Evolutionary conservation across 2,888 invertebrate genomes (phyloP).

Genomic region (Gastracanthus pulcherrimus): DNA sequence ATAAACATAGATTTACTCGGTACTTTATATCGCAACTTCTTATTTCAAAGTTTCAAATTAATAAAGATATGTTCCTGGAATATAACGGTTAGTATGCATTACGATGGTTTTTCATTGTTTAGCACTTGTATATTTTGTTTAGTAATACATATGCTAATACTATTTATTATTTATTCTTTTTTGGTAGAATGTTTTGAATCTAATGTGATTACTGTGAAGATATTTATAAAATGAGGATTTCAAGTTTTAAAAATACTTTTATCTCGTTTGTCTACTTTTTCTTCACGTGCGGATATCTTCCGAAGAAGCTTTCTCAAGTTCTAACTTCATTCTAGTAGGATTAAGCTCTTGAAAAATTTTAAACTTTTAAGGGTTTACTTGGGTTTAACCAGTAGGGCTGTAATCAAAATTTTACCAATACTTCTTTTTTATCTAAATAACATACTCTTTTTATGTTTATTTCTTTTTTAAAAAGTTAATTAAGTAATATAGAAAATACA

Average conservation of each 20-base stretch:
- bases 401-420: not conserved
- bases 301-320: not conserved
- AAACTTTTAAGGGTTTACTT: not conserved
- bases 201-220: not conserved
- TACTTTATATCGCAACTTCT: too few species aligned
- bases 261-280: not conserved
- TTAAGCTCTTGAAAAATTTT: constrained; percentile 1
- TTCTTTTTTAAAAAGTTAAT: too few species aligned
- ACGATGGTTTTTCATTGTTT: too few species aligned
- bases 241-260: not conserved
- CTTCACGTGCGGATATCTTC: not conserved
- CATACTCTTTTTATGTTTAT: too few species aligned
- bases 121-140: too few species aligned
- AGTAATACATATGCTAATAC: too few species aligned
- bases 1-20: too few species aligned
- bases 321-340: not conserved
- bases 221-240: not conserved
- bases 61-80: not conserved
- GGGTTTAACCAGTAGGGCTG: not conserved
- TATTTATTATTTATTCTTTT: too few species aligned
- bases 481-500: too few species aligned
- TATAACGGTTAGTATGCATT: not conserved
- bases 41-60: not conserved
- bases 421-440: too few species aligned
- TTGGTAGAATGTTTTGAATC: not conserved